These are phyloP conservation scores for Standfussiana lucernea DNA, from an alignment of 2,888 invertebrate species.

Conservation along the genomic window DNA sequence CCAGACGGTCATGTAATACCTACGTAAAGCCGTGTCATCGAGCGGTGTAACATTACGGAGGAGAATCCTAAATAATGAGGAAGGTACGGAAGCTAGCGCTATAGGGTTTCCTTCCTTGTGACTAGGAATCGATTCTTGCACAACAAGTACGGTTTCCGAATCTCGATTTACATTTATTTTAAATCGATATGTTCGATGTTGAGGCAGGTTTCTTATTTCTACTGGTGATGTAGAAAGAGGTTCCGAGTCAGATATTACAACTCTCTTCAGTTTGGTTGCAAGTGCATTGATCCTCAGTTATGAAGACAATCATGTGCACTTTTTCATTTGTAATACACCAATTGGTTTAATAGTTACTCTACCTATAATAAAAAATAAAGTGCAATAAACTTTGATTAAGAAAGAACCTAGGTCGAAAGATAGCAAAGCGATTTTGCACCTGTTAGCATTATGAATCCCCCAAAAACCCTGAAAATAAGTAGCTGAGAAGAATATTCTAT, in stretches of 20 bases:
- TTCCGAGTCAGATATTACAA: background rate
- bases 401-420: background rate
- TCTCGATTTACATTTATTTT: conserved; percentile 57
- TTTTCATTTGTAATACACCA: background rate
- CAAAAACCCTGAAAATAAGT: background rate
- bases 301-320: background rate
- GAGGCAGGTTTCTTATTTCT: conserved; percentile 20
- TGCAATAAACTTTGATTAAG: background rate
- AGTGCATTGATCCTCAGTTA: background rate
- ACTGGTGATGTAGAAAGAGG: background rate
- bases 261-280: conserved; percentile 3
- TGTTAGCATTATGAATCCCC: conserved; percentile 5
- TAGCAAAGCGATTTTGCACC: background rate
- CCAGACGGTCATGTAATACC: conserved; percentile 56
- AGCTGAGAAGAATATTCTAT: conserved; percentile 28
- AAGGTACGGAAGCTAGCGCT: conserved; percentile 63
- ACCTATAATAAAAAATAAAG: background rate
- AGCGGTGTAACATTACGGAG: conserved; percentile 66
- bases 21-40: conserved; percentile 46
- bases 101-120: conserved; percentile 80
- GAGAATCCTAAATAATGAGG: conserved; percentile 73
- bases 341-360: background rate
- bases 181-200: conserved; percentile 34
- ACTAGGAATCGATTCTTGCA: conserved; percentile 68
- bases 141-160: conserved; percentile 60